Evolutionary conservation across 2,888 invertebrate genomes (phyloP), one percentile per base, ranked within the genome.

Genomic region (Heliconius ismenius): DNA sequence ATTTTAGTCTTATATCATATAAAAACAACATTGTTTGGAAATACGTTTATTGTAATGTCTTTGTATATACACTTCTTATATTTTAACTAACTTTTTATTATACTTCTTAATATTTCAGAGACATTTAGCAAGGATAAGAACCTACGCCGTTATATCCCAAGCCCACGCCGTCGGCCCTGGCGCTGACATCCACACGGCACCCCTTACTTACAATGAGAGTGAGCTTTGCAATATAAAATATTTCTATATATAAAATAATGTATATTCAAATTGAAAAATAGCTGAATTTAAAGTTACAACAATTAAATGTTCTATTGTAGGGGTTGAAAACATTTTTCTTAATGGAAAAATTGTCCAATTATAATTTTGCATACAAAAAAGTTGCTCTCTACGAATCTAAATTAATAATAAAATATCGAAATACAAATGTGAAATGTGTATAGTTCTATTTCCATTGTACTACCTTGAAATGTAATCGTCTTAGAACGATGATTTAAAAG

Each of bases 151-250:
- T 87, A 87, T 79, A 79, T 87, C 88, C 84, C 88, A 64, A 86
- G 88, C 83, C 92, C 91, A 82, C 89, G 89, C 77, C 92, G 90
- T 13, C 90, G 90, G 36, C 92, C 92, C 82, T 92, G 93, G 93
- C 93, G 93, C 89, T 93, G 92, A 92, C 89, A 73, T 73, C 79
- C 83, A 84, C 75, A 68, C 63, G 54, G 82, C 81, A 81, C 39
- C 70, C 77, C 78, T 79, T 26, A 26, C 26, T 83, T 54, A 78
- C 32, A 54, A 43, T 49, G 64, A 78, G 83, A 78, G 28, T 54
- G 13, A 32, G 32, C 7, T 54, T 54, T 28, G 21, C 10, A 39
- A 24, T 24, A 13, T 13, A 67, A 39, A 39, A 36, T 36, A 65
- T 65, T 36, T 10, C 4, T 65, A 65, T n/a, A 21, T n/a, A 65